Conservation (phyloP, 2,113 vertebrate species). For the Noturus placidus region DNA sequence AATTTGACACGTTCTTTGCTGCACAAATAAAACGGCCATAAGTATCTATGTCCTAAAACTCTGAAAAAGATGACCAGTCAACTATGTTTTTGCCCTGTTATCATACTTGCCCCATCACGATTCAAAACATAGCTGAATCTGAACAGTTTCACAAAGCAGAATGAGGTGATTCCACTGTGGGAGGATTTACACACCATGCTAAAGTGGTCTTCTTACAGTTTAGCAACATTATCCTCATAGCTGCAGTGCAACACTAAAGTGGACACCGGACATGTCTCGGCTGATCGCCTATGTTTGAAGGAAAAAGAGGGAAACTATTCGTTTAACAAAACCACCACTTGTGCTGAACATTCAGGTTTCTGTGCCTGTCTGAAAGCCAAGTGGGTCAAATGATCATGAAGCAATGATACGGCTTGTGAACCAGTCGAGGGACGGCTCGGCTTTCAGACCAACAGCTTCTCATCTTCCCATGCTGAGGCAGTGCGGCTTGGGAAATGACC, state of each 20-base stretch:
- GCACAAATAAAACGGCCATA: background rate
- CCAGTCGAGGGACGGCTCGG: background rate
- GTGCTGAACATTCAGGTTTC: conserved; percentile 8
- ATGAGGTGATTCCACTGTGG: background rate
- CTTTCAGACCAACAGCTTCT: conserved; percentile 43
- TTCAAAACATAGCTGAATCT: background rate
- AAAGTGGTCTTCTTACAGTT: background rate
- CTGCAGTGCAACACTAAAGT: background rate
- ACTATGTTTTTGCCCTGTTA: background rate
- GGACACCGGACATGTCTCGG: background rate
- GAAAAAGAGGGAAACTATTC: background rate
- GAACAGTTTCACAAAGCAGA: background rate
- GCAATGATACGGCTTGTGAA: conserved; percentile 36
- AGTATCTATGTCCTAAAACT: background rate
- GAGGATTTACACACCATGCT: background rate
- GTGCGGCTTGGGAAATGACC: conserved; percentile 34
- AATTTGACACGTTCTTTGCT: background rate
- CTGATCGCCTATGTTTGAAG: background rate
- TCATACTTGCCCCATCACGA: background rate
- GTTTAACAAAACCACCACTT: conserved; percentile 21
- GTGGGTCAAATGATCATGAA: conserved; percentile 26
- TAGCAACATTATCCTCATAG: background rate
- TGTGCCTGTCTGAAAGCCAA: conserved; percentile 28
- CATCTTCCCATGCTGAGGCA: conserved; percentile 21
- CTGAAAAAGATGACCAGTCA: background rate